phyloP scores from a whole-genome alignment of 2,888 invertebrate genomes.

The Agrotis exclamationis region DNA sequence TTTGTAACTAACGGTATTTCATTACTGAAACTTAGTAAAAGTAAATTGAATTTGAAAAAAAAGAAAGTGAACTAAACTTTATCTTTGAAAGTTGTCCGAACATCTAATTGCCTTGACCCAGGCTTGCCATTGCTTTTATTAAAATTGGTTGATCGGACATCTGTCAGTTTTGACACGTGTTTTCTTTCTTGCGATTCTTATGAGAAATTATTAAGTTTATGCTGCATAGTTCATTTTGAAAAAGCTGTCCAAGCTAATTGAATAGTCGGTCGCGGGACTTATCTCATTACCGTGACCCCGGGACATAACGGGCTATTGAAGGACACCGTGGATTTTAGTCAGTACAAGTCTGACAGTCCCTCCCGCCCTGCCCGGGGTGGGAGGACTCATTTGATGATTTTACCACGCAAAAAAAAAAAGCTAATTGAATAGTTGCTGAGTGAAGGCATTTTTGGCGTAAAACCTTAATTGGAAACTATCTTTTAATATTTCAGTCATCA shows the following conservation, averaged over 20 bases:
- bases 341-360: too few relatives aligned
- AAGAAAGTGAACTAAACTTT: constrained; percentile 28
- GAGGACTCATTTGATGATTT: too few relatives aligned
- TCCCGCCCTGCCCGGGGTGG: too few relatives aligned
- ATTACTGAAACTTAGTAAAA: constrained; percentile 9
- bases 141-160: constrained; percentile 55
- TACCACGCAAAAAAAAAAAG: too few relatives aligned
- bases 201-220: neutral
- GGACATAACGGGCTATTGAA: too few relatives aligned
- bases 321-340: too few relatives aligned
- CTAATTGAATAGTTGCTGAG: too few relatives aligned
- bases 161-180: constrained; percentile 42
- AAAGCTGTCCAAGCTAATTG: neutral
- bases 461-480: neutral
- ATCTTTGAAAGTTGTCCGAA: constrained; percentile 19
- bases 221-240: neutral
- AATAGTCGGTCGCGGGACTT: too few relatives aligned
- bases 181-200: neutral
- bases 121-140: constrained; percentile 52
- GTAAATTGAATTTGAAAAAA: constrained; percentile 8
- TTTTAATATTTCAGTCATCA: too few relatives aligned
- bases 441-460: neutral
- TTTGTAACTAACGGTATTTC: constrained; percentile 9
- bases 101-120: constrained; percentile 30
- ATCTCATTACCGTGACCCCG: too few relatives aligned